Conservation (phyloP, 2,113 vertebrate genomes). For the Otus sunia region DNA sequence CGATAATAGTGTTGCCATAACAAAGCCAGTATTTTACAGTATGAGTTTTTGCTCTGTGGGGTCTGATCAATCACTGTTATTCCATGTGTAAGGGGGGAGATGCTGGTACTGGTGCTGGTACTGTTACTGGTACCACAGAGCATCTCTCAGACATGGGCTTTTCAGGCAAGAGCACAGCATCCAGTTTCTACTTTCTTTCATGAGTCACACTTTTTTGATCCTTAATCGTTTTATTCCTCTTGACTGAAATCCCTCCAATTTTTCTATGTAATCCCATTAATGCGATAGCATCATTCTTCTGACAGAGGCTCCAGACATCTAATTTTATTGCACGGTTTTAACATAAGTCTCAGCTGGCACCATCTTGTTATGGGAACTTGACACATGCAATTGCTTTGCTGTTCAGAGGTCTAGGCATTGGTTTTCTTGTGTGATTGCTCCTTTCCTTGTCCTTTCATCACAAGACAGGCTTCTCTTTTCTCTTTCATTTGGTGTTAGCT, state of each 20-base stretch:
- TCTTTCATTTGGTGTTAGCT: not conserved
- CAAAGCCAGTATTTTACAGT: not conserved
- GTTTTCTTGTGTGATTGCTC: slow-evolving; percentile 2
- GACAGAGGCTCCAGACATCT: slow-evolving; percentile 26
- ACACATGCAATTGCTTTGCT: slow-evolving; percentile 25
- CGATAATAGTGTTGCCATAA: not conserved
- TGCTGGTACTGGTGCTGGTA: not conserved
- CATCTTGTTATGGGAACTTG: not conserved
- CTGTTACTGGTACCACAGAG: not conserved
- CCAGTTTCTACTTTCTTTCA: not conserved
- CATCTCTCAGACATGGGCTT: not conserved
- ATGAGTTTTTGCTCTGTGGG: accelerated
- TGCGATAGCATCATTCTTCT: slow-evolving; percentile 44
- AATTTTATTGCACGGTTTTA: slow-evolving; percentile 44
- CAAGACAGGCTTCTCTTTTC: not conserved
- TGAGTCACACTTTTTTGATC: slow-evolving; percentile 31
- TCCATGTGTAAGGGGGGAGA: not conserved
- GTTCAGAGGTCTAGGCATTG: not conserved
- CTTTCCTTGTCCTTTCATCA: not conserved
- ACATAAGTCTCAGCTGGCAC: slow-evolving; percentile 33
- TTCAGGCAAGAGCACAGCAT: not conserved
- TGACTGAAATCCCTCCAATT: slow-evolving; percentile 47
- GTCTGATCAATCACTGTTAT: not conserved
- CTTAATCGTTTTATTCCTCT: slow-evolving; percentile 39
- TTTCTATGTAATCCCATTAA: slow-evolving; percentile 52